Evolutionary conservation across 92 coral and sea anemone genomes (phyloP), one percentile per base, ranked within the genome.

Genomic region (Porites rus): DNA sequence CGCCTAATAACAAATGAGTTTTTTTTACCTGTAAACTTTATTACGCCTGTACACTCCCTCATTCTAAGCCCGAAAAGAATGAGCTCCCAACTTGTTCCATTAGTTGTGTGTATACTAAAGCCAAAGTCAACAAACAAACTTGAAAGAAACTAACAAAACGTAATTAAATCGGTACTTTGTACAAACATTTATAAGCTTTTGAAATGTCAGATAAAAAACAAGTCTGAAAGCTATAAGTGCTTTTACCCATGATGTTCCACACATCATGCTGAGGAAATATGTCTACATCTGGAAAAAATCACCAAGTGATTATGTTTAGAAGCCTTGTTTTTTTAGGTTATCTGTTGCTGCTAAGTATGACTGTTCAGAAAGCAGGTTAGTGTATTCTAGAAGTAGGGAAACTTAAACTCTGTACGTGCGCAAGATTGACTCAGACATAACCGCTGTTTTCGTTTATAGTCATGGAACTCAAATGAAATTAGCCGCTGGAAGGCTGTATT

Each of bases 101-200:
- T 38, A 38, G 46, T 0, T 3, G 46, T 38, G 46, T 38, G 46
- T 67, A 67, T 10, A 8, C 61, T 21, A 10, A 68, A 24, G 10
- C 51, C 25, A 28, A 38, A n/a, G 71, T 79, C 72, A 79, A 64
- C 69, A 76, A 20, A 16, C 17, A 16, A 65, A 21, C 25, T 1
- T 8, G 84, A 79, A 79, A 79, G 74, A 79, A 79, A 79, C 12
- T 79, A 51, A 66, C 72, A 51, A 79, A 79, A 79, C 8, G 62
- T 66, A 79, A 79, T 79, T 65, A 79, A 65, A 24, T 6, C 6
- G 8, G 10, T 51, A 8, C n/a, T 19, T 66, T 79, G 16, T 19
- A 72, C 31, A 80, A 80, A 80, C 75, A 69, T 53, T 38, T 38
- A 28, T 28, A 38, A 38, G 46, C 18, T 16, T 5, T 21, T 20